A percentile compares a stretch with the other conserved stretches of the same genome.
Evolutionary conservation across 2,888 invertebrate genomes (phyloP).

Genomic region (Platerodrilus igneus): DNA sequence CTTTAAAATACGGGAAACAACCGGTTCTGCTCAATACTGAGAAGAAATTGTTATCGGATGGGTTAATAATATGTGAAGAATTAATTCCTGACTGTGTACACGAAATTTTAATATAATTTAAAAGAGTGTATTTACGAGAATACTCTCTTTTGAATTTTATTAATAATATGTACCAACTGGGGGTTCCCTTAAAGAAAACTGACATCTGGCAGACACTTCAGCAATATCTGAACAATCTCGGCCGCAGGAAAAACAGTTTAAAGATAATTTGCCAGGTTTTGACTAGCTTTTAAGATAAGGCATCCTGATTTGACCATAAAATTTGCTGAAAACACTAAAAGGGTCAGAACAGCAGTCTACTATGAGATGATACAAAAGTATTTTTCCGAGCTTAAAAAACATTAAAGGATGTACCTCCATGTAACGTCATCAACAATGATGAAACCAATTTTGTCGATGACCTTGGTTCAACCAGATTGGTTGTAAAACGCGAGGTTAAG

Average conservation of each 20-base stretch:
- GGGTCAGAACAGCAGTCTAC: slow-evolving; percentile 13
- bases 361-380: slow-evolving; percentile 22
- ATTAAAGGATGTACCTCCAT: slow-evolving; percentile 4
- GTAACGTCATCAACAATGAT: slow-evolving; percentile 35
- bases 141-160: too few species aligned
- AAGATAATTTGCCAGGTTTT: too few species aligned
- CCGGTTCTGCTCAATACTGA: too few species aligned
- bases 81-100: too few species aligned
- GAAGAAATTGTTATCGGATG: too few species aligned
- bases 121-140: too few species aligned
- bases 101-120: too few species aligned
- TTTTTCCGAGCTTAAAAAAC: slow-evolving; percentile 23
- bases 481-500: slow-evolving; percentile 18
- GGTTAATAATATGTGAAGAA: too few species aligned
- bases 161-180: too few species aligned
- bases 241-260: slow-evolving; percentile 9
- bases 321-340: slow-evolving; percentile 14
- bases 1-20: slow-evolving; percentile 1
- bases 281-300: slow-evolving; percentile 17
- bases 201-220: slow-evolving; percentile 6
- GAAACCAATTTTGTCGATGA: slow-evolving; percentile 37
- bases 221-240: slow-evolving; percentile 3
- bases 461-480: slow-evolving; percentile 26
- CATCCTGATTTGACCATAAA: slow-evolving; percentile 13
- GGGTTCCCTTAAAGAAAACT: slow-evolving; percentile 3